Evolutionary conservation across 2,113 vertebrate species (phyloP), one percentile per base, ranked within the genome.

Genomic region (Hypanus sabinus): DNA sequence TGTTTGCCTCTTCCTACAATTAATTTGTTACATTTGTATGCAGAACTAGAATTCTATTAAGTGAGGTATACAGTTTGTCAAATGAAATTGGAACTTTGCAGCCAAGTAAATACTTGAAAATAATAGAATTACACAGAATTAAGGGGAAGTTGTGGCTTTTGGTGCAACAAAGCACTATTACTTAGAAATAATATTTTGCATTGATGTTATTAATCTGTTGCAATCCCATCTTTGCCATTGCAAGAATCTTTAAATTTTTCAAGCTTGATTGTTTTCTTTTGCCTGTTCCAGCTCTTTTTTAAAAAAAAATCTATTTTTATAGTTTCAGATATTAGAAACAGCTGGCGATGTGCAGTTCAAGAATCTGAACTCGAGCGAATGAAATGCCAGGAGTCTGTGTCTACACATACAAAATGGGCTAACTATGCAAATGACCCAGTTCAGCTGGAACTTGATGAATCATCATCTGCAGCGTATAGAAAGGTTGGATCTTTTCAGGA

Each of bases 241-340:
- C 16, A 62, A 88, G 83, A n/a, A 6, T n/a, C 16, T n/a, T 88
- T 88, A 46, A 81, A 33, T 55, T 36, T 3, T 91, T 16, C 60
- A 91, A 20, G 16, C 20, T 70, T 33, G 12, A 36, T 10, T 36
- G 16, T 18, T 65, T 33, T 65, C 18, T 90, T 90, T 90, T 65
- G 16, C 88, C 24, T n/a, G 57, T 65, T 91, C 65, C 11, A 70
- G 8, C 27, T 36, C 75, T 76, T 1, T 10, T 76, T 1, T 10
- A n/a, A 70, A n/a, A 60, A 62, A 85, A 81, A 85, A 12, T 71
- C 70, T 73, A 33, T 65, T 65, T 65, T 75, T 95, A 94, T 94
- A 97, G 97, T 96, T 96, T 94, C 95, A 94, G 96, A 97, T 95
- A 96, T 96, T 60, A 96, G 96, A 95, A 97, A 94, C 80, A 96